phyloP scores from a whole-genome alignment of 2,113 vertebrate genomes.

The Casuarius casuarius region DNA sequence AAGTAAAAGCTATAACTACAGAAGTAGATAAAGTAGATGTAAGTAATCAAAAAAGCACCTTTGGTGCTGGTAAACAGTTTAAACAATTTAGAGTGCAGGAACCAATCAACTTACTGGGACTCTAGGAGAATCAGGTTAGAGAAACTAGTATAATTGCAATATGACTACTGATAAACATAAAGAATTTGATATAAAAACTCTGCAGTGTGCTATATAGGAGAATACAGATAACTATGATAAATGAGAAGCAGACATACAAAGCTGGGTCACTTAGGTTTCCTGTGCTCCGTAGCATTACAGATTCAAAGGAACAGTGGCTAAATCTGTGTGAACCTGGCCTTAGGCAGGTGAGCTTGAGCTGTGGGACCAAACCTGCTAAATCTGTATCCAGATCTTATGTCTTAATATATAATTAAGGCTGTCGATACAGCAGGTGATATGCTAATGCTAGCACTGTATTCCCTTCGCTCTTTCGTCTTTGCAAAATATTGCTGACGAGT shows the following conservation, averaged over 20 bases:
- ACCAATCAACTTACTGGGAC: neutral
- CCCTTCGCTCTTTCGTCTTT: neutral
- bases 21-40: neutral
- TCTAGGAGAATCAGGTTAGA: neutral
- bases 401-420: neutral
- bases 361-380: neutral
- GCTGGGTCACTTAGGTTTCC: neutral
- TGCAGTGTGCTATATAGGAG: neutral
- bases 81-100: neutral
- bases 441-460: neutral
- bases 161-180: neutral
- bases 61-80: neutral
- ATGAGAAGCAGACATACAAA: neutral
- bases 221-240: neutral
- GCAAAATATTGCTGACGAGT: neutral
- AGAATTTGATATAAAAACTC: neutral
- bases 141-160: neutral
- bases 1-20: neutral
- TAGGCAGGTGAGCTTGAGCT: neutral
- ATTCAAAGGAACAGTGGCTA: neutral
- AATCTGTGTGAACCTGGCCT: neutral
- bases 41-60: neutral
- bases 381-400: neutral
- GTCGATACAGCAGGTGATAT: neutral
- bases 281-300: rapidly evolving